These are phyloP conservation scores for Phrixothrix hirtus DNA, from an alignment of 2,888 invertebrate genomes.

Conservation along the genomic window DNA sequence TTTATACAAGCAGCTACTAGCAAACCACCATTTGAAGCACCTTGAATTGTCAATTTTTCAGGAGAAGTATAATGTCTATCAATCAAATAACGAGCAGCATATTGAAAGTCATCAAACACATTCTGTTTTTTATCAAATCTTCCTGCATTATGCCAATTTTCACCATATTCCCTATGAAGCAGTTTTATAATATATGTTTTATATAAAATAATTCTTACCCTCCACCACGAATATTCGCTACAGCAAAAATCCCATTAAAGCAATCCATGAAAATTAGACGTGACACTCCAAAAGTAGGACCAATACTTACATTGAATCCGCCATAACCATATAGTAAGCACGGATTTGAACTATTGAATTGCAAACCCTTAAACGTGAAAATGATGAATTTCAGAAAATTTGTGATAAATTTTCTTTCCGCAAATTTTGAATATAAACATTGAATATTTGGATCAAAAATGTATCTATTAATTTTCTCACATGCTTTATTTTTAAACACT, in stretches of 20 bases:
- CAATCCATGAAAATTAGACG: constrained; percentile 87
- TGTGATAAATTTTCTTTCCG: too few relatives aligned
- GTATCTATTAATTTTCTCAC: too few relatives aligned
- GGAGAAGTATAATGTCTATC: constrained; percentile 76
- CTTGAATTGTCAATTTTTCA: constrained; percentile 81
- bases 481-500: too few relatives aligned
- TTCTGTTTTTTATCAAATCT: constrained; percentile 93
- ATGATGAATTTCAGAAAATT: too few relatives aligned
- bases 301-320: constrained; percentile 92
- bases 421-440: too few relatives aligned
- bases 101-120: constrained; percentile 94
- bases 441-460: too few relatives aligned
- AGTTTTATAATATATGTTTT: too few relatives aligned
- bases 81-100: constrained; percentile 87
- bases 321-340: constrained; percentile 95
- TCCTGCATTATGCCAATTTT: constrained; percentile 95
- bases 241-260: constrained; percentile 84
- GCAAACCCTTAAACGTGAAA: too few relatives aligned
- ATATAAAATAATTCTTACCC: constrained; percentile 80
- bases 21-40: constrained; percentile 96
- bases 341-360: constrained; percentile 73
- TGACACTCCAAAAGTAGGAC: constrained; percentile 87
- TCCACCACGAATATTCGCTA: constrained; percentile 95
- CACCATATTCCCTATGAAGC: constrained; percentile 95
- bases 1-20: constrained; percentile 94